Evolutionary conservation across 2,888 invertebrate species (phyloP).

Genomic region (Drosophila meridiana): DNA sequence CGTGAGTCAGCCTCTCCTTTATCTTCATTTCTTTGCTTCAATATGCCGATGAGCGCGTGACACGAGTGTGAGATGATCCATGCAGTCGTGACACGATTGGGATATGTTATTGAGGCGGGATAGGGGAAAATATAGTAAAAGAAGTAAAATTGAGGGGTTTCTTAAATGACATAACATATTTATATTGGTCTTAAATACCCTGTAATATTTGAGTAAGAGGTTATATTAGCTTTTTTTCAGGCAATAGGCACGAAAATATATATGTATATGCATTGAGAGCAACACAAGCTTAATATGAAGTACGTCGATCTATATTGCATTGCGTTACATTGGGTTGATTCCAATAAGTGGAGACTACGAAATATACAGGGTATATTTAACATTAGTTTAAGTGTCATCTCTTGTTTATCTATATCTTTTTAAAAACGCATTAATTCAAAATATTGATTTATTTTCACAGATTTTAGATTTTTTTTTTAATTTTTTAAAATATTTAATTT

Average conservation of each 20-base stretch:
- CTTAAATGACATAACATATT: not conserved
- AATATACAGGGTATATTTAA: not conserved
- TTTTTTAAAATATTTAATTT: not conserved
- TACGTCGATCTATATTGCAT: no score
- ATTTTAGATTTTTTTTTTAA: not conserved
- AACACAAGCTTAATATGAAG: no score
- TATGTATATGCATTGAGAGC: no score
- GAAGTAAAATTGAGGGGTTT: not conserved
- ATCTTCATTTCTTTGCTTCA: constrained; percentile 5
- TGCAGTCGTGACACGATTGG: not conserved
- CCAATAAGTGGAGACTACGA: not conserved
- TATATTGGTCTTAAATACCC: not conserved
- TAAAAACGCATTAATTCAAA: no score
- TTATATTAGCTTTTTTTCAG: not conserved
- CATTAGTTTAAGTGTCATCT: no score
- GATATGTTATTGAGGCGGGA: not conserved
- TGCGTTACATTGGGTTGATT: not conserved
- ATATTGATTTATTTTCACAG: not conserved
- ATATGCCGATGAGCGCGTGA: constrained; percentile 11
- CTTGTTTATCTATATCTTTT: no score
- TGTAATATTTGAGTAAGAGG: not conserved
- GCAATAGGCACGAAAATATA: not conserved
- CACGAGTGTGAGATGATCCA: not conserved
- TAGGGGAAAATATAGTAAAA: not conserved
- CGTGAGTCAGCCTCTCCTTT: constrained; percentile 75